A percentile compares a stretch with the other conserved stretches of the same genome.
Evolutionary conservation across 1,140 invertebrate genomes (phyloP).

Genomic region (Chironomus tepperi): DNA sequence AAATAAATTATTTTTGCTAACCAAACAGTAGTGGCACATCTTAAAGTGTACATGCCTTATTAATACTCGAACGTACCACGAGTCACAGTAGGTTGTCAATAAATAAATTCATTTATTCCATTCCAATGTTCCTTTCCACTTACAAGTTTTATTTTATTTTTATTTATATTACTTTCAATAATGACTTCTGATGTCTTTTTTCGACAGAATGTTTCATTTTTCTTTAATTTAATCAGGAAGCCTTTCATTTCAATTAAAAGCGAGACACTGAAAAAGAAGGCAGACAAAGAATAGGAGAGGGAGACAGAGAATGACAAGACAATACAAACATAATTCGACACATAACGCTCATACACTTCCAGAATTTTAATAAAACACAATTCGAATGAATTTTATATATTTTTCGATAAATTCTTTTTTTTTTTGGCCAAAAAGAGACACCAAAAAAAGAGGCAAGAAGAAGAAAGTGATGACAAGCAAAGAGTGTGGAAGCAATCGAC

Average conservation of each 20-base stretch:
- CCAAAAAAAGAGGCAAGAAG: no score
- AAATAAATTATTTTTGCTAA: no score
- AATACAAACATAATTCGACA: conserved; percentile 13
- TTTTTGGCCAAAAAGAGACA: no score
- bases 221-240: conserved; percentile 20
- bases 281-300: no score
- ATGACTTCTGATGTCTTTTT: conserved; percentile 12
- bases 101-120: no score
- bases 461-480: background rate
- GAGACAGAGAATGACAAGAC: background rate
- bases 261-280: background rate
- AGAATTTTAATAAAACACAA: conserved; percentile 15
- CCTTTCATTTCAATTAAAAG: conserved; percentile 18
- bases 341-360: conserved; percentile 1
- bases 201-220: background rate
- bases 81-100: no score
- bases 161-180: background rate
- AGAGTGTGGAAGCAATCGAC: background rate
- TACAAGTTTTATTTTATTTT: no score
- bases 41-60: no score
- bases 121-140: no score
- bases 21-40: no score
- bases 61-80: no score
- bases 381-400: background rate
- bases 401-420: background rate